Evolutionary conservation across 2,797 vertebrate species (phyloP).

Genomic region (Liasis olivaceus): DNA sequence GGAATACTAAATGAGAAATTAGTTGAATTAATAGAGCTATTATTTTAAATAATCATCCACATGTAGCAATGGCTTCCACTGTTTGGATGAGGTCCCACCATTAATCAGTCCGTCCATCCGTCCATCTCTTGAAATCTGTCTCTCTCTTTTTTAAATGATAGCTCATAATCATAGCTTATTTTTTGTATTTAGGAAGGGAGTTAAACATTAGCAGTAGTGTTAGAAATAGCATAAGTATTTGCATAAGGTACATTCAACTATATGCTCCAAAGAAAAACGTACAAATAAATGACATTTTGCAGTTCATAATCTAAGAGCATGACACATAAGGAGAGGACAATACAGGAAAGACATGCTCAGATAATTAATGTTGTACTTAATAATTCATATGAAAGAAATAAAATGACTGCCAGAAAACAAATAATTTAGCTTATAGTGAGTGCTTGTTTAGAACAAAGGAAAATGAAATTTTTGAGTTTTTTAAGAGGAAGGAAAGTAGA

Average conservation of each 20-base stretch:
- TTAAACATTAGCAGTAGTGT: not conserved
- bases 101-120: not conserved
- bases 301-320: no score
- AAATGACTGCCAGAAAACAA: not conserved
- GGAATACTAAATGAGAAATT: conserved; percentile 59
- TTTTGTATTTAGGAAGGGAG: not conserved
- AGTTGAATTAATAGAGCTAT: conserved; percentile 10
- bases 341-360: not conserved
- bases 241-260: not conserved
- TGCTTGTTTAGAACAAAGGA: not conserved
- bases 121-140: not conserved
- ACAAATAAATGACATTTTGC: not conserved
- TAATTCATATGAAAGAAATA: not conserved
- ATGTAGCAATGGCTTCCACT: not conserved
- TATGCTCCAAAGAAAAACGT: not conserved
- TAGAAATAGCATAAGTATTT: not conserved
- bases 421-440: not conserved
- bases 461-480: not conserved
- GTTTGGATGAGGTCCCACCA: not conserved
- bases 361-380: not conserved
- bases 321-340: not conserved
- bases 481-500: not conserved
- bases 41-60: conserved; percentile 8
- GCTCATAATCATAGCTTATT: not conserved
- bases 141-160: not conserved